Evolutionary conservation across 2,797 vertebrate genomes (phyloP), one percentile per base, ranked within the genome.

Genomic region (Sebastes aleutianus): DNA sequence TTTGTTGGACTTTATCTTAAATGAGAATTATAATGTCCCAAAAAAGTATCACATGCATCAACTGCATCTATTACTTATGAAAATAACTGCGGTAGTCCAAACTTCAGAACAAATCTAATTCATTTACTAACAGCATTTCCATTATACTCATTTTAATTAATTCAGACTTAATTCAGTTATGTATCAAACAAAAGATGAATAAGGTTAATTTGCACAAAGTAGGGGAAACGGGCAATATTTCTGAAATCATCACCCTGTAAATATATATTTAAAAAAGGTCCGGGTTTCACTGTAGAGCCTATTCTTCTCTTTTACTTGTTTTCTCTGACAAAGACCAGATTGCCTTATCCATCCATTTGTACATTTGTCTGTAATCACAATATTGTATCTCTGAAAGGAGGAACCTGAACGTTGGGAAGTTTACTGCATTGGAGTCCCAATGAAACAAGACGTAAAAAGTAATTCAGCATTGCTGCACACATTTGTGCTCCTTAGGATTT

Each of bases 1-100:
- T 89, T 76, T 79, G 59, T 65, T 32, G 65, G 70, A 87, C 58
- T 84, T 86, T 14, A 72, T 85, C 43, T 80, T 43, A 77, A 53
- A 79, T 76, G 39, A 72, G 77, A 84, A 85, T 11, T 47, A 70
- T 71, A 77, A 79, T 85, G 57, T 80, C 73, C 26, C 13, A 67
- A 76, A 70, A 85, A 77, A 61, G 9, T 36, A 74, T 68, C 50
- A 62, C n/a, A 74, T 58, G 27, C 50, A 78, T 81, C 43, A 75
- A 24, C n/a, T 2, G 12, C 1, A 7, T 36, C 20, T 78, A 26
- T 80, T 50, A 70, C 34, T 56, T 34, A n/a, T 47, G 6, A 75
- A 65, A 83, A 73, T 59, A 67, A 62, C 6, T 56, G 56, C 14
- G 34, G 43, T 18, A 32, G 24, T 58, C 53, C 13, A 24, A 67